Evolutionary conservation across 2,888 invertebrate genomes (phyloP).

Genomic region (Drosophila borborema): DNA sequence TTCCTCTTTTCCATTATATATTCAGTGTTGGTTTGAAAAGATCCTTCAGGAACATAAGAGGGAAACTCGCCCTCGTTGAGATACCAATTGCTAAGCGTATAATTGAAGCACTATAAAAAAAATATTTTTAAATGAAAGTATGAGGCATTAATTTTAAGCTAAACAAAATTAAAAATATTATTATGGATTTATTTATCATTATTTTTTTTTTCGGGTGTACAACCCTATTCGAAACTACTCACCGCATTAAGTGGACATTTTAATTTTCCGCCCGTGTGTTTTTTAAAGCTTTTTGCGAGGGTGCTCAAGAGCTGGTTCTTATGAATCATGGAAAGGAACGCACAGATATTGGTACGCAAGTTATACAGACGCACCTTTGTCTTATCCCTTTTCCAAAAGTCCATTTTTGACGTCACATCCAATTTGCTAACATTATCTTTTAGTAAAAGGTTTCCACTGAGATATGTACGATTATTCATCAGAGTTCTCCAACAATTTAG

Average conservation of each 20-base stretch:
- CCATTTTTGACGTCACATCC: constrained; percentile 19
- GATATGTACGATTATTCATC: constrained; percentile 23
- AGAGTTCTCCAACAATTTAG: not conserved
- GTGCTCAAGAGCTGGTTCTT: constrained; percentile 19
- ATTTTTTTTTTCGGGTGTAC: not conserved
- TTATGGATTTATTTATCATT: not conserved
- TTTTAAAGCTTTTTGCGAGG: constrained; percentile 9
- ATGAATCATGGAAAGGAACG: constrained; percentile 19
- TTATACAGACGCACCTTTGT: constrained; percentile 26
- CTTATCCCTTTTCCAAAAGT: constrained; percentile 40
- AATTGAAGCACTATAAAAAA: constrained; percentile 37
- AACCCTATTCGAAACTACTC: not conserved
- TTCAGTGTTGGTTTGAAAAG: constrained; percentile 39
- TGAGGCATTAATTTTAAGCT: accelerated
- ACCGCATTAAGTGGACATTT: constrained; percentile 30
- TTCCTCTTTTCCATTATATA: constrained; percentile 21
- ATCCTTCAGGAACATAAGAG: constrained; percentile 37
- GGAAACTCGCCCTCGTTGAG: constrained; percentile 53
- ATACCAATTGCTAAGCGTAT: constrained; percentile 45
- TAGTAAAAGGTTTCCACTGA: constrained; percentile 21
- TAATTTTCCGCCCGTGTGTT: not conserved
- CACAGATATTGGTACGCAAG: constrained; percentile 18
- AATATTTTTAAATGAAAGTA: not conserved
- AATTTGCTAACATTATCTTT: constrained; percentile 9
- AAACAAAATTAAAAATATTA: not conserved